Conservation (phyloP, 2,113 vertebrate genomes). For the Coreoperca whiteheadi region DNA sequence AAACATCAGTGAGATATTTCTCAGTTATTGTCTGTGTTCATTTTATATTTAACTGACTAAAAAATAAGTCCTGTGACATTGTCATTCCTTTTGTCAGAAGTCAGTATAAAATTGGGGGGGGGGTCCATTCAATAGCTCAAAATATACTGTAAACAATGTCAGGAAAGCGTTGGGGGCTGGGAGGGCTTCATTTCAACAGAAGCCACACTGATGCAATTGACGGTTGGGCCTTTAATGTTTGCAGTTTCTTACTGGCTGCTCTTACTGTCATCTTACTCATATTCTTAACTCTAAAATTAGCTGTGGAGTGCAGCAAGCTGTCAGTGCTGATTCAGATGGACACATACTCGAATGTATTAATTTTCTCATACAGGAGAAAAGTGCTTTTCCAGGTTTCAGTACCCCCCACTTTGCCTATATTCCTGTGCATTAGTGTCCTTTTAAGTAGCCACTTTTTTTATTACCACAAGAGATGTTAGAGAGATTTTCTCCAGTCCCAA, state of each 20-base stretch:
- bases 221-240: constrained; percentile 60
- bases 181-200: constrained; percentile 56
- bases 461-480: constrained; percentile 33
- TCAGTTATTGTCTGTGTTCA: background rate
- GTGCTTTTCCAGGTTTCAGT: constrained; percentile 74
- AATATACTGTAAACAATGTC: constrained; percentile 69
- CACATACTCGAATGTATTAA: constrained; percentile 63
- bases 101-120: constrained; percentile 38
- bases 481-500: constrained; percentile 37
- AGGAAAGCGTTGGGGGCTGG: constrained; percentile 67
- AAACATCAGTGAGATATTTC: background rate
- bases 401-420: constrained; percentile 49
- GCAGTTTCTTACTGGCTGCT: constrained; percentile 39
- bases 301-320: constrained; percentile 53
- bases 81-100: constrained; percentile 38
- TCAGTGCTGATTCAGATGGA: constrained; percentile 65
- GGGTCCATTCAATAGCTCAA: constrained; percentile 64
- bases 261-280: constrained; percentile 59
- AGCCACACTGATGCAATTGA: constrained; percentile 63
- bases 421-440: constrained; percentile 60
- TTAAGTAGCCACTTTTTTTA: constrained; percentile 51
- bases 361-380: constrained; percentile 67
- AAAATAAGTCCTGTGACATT: constrained; percentile 12
- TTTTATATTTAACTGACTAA: background rate
- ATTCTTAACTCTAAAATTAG: constrained; percentile 74